phyloP scores from a whole-genome alignment of 2,113 vertebrate species.

The Sceloporus undulatus region DNA sequence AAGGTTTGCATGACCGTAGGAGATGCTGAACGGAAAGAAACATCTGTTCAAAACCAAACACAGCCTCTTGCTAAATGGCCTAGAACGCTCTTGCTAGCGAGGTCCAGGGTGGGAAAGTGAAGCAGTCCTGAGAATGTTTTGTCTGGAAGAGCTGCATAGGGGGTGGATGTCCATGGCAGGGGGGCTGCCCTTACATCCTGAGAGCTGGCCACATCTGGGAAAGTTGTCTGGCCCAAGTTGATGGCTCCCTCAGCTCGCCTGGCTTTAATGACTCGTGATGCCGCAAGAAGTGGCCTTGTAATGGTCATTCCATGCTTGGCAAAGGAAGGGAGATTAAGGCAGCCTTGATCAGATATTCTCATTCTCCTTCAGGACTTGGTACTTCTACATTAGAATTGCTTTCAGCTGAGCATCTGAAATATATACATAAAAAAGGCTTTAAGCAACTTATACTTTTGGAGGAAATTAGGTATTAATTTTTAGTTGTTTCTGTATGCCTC shows the following conservation, averaged over 20 bases:
- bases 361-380: conserved; percentile 29
- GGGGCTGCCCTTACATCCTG: conserved; percentile 88
- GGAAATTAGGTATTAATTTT: background rate
- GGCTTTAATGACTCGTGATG: conserved; percentile 95
- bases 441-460: background rate
- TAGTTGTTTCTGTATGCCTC: background rate
- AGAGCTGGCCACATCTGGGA: conserved; percentile 92
- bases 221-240: conserved; percentile 87
- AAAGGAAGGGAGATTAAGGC: conserved; percentile 37
- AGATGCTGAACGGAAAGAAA: conserved; percentile 66
- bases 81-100: conserved; percentile 80
- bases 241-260: conserved; percentile 83
- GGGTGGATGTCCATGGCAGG: conserved; percentile 80
- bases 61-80: conserved; percentile 85
- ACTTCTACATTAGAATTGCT: conserved; percentile 36
- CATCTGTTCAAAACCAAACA: conserved; percentile 87
- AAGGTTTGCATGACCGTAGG: conserved; percentile 52
- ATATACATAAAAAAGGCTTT: background rate
- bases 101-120: conserved; percentile 76
- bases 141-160: conserved; percentile 79
- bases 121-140: conserved; percentile 81
- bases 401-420: conserved; percentile 58
- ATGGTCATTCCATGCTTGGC: conserved; percentile 70
- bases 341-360: conserved; percentile 55
- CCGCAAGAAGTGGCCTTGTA: conserved; percentile 88